Conservation (phyloP, 2,888 invertebrate genomes). For the Trissolcus brochymenae region DNA sequence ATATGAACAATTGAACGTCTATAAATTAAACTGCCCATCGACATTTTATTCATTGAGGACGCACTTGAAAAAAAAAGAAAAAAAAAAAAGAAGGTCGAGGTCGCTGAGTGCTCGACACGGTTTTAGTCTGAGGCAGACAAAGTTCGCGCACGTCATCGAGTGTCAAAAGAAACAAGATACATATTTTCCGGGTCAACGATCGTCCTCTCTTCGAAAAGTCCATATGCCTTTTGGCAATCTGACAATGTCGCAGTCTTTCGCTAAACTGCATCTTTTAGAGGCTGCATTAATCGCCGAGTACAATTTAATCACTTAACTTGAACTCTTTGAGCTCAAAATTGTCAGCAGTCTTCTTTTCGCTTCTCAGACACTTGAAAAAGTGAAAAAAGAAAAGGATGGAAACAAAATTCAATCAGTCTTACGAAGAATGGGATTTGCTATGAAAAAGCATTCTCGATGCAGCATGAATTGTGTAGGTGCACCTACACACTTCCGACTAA, state of each 20-base stretch:
- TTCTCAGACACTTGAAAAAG: too few relatives aligned
- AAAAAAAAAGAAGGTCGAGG: constrained; percentile 55
- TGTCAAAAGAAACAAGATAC: constrained; percentile 47
- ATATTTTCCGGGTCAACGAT: constrained; percentile 54
- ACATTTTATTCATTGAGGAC: constrained; percentile 39
- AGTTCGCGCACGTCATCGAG: constrained; percentile 52
- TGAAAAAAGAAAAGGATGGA: too few relatives aligned
- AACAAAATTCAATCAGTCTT: too few relatives aligned
- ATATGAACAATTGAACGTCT: constrained; percentile 8
- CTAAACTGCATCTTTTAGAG: constrained; percentile 19
- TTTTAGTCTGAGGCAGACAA: constrained; percentile 29
- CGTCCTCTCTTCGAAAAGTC: constrained; percentile 12
- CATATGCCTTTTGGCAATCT: constrained; percentile 65
- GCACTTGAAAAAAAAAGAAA: constrained; percentile 44
- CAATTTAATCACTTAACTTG: too few relatives aligned
- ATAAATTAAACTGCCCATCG: constrained; percentile 26
- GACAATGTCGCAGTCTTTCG: constrained; percentile 61
- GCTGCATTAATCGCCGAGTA: neutral
- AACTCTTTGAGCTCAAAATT: too few relatives aligned
- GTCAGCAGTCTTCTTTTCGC: too few relatives aligned
- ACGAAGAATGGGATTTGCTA: too few relatives aligned
- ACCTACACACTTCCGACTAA: constrained; percentile 15
- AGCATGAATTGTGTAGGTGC: constrained; percentile 12
- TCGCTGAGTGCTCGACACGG: constrained; percentile 38
- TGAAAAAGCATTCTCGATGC: too few relatives aligned